Evolutionary conservation across 1,140 invertebrate genomes (phyloP).

Genomic region (Aplysia californica): DNA sequence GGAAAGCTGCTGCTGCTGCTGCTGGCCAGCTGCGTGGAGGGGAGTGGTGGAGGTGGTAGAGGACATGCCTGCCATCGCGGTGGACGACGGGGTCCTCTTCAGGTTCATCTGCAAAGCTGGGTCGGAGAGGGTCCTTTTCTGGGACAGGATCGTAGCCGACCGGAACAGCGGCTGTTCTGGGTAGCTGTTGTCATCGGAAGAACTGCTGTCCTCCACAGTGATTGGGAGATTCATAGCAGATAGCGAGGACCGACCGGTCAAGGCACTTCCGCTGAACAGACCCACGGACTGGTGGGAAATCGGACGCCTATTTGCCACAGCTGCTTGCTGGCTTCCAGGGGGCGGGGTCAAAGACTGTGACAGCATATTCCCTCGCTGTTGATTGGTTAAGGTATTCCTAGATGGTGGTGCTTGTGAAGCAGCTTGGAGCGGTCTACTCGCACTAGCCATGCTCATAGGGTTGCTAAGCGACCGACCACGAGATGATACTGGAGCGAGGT

Average conservation of each 20-base stretch:
- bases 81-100: not conserved
- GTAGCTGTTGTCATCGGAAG: slow-evolving; percentile 10
- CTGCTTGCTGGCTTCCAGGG: not conserved
- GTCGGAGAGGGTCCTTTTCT: slow-evolving; percentile 9
- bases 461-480: no score
- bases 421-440: no score
- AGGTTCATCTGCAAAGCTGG: not conserved
- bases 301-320: not conserved
- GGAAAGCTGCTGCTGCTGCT: not conserved
- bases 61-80: no score
- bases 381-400: no score
- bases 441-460: no score
- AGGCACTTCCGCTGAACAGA: not conserved
- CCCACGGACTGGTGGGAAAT: not conserved
- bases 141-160: not conserved
- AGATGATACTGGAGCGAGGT: no score
- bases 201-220: slow-evolving; percentile 7
- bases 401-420: no score
- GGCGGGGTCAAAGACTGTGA: not conserved
- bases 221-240: not conserved
- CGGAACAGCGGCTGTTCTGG: not conserved
- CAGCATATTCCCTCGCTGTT: no score
- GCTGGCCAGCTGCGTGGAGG: no score
- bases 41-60: no score
- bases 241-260: no score